Base-by-base conservation (phyloP, 2,797 vertebrate genomes). In the Acanthiza pusilla region DNA sequence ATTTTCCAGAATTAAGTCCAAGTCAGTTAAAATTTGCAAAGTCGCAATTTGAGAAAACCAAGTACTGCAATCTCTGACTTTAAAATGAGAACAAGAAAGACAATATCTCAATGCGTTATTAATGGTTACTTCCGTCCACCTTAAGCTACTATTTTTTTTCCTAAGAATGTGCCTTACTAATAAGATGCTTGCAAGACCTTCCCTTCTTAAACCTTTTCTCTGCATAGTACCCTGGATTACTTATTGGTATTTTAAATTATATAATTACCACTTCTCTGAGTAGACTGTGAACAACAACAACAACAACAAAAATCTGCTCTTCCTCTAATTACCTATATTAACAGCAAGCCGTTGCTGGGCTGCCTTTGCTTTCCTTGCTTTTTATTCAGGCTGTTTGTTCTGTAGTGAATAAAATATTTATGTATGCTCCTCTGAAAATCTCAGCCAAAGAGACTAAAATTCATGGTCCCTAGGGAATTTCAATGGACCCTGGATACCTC, bases 361-460 rank as follows among this genome's bases (percentile, higher is more conserved):
- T 91, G 67, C 57, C 32, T 94, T 92, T 88, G 45, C 51, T 81
- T 88, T 91, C 45, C 22, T 74, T 26, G 16, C 6, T 74, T 91
- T 88, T 86, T 43, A 70, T 51, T 63, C 63, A 79, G 58, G 45
- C 11, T 76, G 9, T 65, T 88, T 88, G 19, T 20, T 47, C 50
- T 38, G n/a, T 51, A 82, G 48, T n/a, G 67, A 76, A 67, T 96
- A 40, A 91, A 94, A 89, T 93, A 93, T 93, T 93, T 94, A 93
- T 67, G 67, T 11, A 53, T 7, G 11, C 42, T 88, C 5, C 51
- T 92, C 68, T 67, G 74, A 61, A 93, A 88, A 87, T 40, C 70
- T 77, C 73, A 88, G 66, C 43, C 73, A 66, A 83, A 74, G 6
- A 7, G 1, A 58, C 53, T 60, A 76, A 94, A 54, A 40, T 57